These are phyloP conservation scores for Lagria hirta DNA, from an alignment of 2,888 invertebrate genomes.

Conservation along the genomic window DNA sequence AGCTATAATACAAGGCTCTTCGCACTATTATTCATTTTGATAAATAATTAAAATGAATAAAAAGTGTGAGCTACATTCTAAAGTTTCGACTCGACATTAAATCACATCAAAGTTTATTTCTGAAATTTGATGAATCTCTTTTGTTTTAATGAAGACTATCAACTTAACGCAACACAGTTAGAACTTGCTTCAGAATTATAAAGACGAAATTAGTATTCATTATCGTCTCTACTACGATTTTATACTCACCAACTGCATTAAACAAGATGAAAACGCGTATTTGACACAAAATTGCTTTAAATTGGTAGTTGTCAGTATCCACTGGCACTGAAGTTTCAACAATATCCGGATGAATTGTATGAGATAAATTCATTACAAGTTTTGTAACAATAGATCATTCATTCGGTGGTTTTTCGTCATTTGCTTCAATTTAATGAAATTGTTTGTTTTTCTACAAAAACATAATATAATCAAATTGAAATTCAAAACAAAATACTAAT, in stretches of 20 bases:
- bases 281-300: too few relatives aligned
- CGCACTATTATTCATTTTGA: constrained; percentile 14
- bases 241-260: constrained; percentile 20
- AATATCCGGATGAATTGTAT: too few relatives aligned
- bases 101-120: constrained; percentile 16
- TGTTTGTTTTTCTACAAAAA: too few relatives aligned
- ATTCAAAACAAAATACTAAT: too few relatives aligned
- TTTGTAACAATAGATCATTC: too few relatives aligned
- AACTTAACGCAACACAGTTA: constrained; percentile 21
- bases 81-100: constrained; percentile 4
- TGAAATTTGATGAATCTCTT: constrained; percentile 15
- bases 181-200: constrained; percentile 20
- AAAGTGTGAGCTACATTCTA: too few relatives aligned
- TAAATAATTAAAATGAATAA: constrained; percentile 17
- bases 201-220: constrained; percentile 26
- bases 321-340: too few relatives aligned
- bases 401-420: too few relatives aligned
- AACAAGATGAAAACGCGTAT: constrained; percentile 11
- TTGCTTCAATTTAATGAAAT: too few relatives aligned
- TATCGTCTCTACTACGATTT: constrained; percentile 18
- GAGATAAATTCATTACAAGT: too few relatives aligned
- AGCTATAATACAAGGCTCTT: constrained; percentile 9
- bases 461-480: too few relatives aligned
- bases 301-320: too few relatives aligned
- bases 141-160: constrained; percentile 23